Evolutionary conservation across 2,113 vertebrate species (phyloP).

Genomic region (Bujurquina vittata): DNA sequence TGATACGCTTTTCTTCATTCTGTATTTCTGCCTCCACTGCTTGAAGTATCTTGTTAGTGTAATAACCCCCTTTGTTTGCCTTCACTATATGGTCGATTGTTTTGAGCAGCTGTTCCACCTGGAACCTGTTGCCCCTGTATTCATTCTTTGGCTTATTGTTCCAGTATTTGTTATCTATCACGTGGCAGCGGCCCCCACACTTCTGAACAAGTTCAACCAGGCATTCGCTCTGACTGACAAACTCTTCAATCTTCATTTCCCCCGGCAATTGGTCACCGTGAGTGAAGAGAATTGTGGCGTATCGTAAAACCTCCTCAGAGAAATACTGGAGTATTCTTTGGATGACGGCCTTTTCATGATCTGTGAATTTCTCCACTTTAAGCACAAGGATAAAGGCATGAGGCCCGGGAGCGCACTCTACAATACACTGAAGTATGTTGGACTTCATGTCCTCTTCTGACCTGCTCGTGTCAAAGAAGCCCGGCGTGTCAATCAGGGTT

Average conservation of each 20-base stretch:
- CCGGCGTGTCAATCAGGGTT: conserved; percentile 30
- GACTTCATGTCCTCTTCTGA: conserved; percentile 9
- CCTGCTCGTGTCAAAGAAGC: background rate
- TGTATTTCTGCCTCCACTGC: background rate
- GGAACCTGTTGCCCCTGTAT: conserved; percentile 35
- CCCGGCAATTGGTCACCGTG: conserved; percentile 37
- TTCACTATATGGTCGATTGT: conserved; percentile 13
- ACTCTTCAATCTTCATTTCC: conserved; percentile 1
- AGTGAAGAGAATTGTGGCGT: conserved; percentile 52
- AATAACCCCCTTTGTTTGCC: background rate
- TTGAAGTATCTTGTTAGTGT: background rate
- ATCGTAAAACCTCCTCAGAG: conserved; percentile 29
- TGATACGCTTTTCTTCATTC: background rate
- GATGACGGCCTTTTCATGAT: background rate
- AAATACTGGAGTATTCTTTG: conserved; percentile 19
- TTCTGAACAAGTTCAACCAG: conserved; percentile 10
- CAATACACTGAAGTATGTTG: background rate
- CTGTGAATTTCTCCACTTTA: conserved; percentile 27
- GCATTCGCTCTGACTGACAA: background rate
- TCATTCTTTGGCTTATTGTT: background rate
- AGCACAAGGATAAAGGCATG: conserved; percentile 53
- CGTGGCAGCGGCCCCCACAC: conserved; percentile 12
- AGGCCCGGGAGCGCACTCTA: conserved; percentile 39
- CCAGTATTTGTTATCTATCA: conserved; percentile 50
- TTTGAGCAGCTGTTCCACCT: background rate